phyloP scores from a whole-genome alignment of 2,888 invertebrate species.

The Coelinius sp. region DNA sequence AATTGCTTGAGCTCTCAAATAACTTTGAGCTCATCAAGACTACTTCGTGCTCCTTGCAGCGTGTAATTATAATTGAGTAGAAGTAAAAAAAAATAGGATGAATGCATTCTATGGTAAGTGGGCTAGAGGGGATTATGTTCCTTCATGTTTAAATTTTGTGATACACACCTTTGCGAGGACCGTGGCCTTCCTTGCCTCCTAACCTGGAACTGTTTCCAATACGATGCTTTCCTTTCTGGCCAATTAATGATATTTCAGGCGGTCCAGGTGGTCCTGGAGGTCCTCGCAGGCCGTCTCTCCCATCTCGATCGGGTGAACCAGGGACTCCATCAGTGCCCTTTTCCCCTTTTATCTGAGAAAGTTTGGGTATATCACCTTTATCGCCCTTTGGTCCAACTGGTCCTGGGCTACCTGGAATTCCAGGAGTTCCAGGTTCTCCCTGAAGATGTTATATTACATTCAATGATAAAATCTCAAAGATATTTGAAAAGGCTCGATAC shows the following conservation, averaged over 20 bases:
- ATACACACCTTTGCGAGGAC: slow-evolving; percentile 60
- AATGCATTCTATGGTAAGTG: too few relatives aligned
- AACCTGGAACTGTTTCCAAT: slow-evolving; percentile 69
- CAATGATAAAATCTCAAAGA: neutral
- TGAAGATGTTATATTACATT: slow-evolving; percentile 62
- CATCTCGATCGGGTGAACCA: slow-evolving; percentile 81
- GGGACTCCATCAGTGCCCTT: slow-evolving; percentile 75
- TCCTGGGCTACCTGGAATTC: slow-evolving; percentile 78
- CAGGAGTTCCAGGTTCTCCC: slow-evolving; percentile 82
- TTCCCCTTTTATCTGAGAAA: slow-evolving; percentile 76
- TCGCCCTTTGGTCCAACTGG: slow-evolving; percentile 79
- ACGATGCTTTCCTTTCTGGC: slow-evolving; percentile 87
- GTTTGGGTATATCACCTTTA: slow-evolving; percentile 80
- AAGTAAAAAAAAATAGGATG: too few relatives aligned
- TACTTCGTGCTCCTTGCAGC: slow-evolving; percentile 76
- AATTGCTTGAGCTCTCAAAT: slow-evolving; percentile 80
- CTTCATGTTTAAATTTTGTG: neutral
- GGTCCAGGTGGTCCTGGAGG: slow-evolving; percentile 81
- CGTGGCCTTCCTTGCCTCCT: slow-evolving; percentile 63
- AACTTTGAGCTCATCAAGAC: slow-evolving; percentile 85
- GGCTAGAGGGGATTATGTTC: too few relatives aligned
- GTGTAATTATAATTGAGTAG: slow-evolving; percentile 31
- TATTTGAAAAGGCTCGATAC: neutral
- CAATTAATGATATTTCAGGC: slow-evolving; percentile 82
- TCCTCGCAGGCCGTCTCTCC: slow-evolving; percentile 74